Evolutionary conservation across 1,140 invertebrate species (phyloP).

Genomic region (Mizuhopecten yessoensis): DNA sequence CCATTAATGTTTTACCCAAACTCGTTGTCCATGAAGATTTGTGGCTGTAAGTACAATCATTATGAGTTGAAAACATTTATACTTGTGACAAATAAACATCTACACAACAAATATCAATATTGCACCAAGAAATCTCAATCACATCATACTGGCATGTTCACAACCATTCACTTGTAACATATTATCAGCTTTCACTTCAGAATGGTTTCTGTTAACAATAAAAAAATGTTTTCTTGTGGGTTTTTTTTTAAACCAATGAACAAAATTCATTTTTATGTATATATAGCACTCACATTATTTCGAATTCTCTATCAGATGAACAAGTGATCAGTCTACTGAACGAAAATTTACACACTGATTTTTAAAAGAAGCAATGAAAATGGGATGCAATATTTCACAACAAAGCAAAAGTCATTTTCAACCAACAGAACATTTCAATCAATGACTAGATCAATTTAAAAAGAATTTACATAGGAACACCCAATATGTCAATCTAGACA

Average conservation of each 20-base stretch:
- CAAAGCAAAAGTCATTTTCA: not conserved
- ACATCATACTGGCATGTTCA: not conserved
- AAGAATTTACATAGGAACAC: not conserved
- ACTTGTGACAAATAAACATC: not conserved
- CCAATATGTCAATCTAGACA: not conserved
- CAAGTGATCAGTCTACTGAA: not conserved
- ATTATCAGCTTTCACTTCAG: not conserved
- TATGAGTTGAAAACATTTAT: not conserved
- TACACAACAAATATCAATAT: not conserved
- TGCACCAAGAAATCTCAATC: slow-evolving; percentile 20
- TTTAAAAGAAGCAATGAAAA: not conserved
- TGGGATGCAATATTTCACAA: not conserved
- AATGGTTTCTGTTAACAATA: not conserved
- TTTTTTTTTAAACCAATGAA: too few species aligned
- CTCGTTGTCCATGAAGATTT: not conserved
- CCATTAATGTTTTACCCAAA: too few species aligned
- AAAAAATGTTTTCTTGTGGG: too few species aligned
- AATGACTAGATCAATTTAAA: not conserved
- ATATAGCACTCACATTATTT: not conserved
- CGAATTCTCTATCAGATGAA: not conserved
- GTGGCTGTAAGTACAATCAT: not conserved
- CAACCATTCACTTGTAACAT: not conserved
- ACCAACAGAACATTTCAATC: not conserved
- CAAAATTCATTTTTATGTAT: too few species aligned
- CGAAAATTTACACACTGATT: not conserved